phyloP scores from a whole-genome alignment of 1,140 invertebrate genomes.

The Daktulosphaira vitifoliae region DNA sequence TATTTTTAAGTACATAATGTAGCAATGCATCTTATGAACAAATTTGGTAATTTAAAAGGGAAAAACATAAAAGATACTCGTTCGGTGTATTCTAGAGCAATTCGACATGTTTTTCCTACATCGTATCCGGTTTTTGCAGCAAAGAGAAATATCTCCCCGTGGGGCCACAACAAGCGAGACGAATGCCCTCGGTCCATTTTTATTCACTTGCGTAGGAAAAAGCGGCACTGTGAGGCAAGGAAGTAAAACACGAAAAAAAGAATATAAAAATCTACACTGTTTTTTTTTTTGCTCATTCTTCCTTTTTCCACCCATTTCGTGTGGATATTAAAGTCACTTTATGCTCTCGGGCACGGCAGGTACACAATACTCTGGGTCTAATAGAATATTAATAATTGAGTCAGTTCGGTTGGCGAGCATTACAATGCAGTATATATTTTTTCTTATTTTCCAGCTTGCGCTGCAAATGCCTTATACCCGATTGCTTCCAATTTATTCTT shows the following conservation, averaged over 20 bases:
- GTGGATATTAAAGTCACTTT: constrained; percentile 27
- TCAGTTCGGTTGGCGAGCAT: constrained; percentile 31
- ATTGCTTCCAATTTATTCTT: constrained; percentile 4
- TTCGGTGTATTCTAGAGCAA: background rate
- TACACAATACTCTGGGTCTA: constrained; percentile 29
- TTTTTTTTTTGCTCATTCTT: background rate
- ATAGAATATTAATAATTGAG: constrained; percentile 34
- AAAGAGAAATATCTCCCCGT: constrained; percentile 28
- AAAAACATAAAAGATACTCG: constrained; percentile 6
- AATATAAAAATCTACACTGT: constrained; percentile 22
- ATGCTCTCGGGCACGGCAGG: constrained; percentile 20
- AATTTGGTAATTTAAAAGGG: constrained; percentile 21
- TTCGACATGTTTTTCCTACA: background rate
- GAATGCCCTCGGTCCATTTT: constrained; percentile 28
- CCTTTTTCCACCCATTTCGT: background rate
- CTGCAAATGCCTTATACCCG: background rate
- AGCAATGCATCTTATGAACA: constrained; percentile 10
- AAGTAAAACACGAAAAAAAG: constrained; percentile 10
- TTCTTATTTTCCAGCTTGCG: background rate
- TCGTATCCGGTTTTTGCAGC: constrained; percentile 15
- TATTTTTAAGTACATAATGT: too few species aligned
- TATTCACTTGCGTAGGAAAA: background rate
- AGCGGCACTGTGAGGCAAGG: background rate
- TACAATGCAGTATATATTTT: constrained; percentile 29
- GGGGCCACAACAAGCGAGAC: constrained; percentile 24